Evolutionary conservation across 1,140 invertebrate species (phyloP).

Genomic region (Habropoda laboriosa): DNA sequence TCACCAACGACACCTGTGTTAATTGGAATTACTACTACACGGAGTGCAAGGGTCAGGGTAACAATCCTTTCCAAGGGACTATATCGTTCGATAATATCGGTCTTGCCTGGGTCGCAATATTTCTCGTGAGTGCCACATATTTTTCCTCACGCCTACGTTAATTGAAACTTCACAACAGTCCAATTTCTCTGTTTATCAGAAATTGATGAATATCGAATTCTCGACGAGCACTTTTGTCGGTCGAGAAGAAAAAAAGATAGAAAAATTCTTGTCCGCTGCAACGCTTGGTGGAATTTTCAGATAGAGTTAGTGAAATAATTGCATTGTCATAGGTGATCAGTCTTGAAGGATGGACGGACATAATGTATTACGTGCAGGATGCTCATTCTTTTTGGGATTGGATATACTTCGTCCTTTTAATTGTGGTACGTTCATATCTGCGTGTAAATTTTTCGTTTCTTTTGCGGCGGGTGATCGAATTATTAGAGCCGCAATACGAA

Average conservation of each 20-base stretch:
- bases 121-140: constrained; percentile 92
- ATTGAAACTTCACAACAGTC: not conserved
- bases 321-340: constrained; percentile 87
- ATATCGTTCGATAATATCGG: constrained; percentile 99
- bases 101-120: constrained; percentile 99
- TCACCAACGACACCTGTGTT: constrained; percentile 89
- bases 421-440: constrained; percentile 91
- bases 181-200: not conserved
- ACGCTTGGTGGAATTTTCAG: not conserved
- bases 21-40: constrained; percentile 99
- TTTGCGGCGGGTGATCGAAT: no score
- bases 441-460: not conserved
- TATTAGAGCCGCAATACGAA: no score
- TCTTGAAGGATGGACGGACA: constrained; percentile 98
- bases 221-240: not conserved
- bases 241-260: no score
- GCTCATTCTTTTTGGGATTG: constrained; percentile 99
- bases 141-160: constrained; percentile 24
- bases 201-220: not conserved
- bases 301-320: not conserved
- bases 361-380: constrained; percentile 99
- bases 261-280: not conserved
- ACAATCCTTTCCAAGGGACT: constrained; percentile 99
- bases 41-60: constrained; percentile 93
- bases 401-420: constrained; percentile 99